Conservation (phyloP, 2,113 vertebrate species). For the Rhadina sibilatrix region DNA sequence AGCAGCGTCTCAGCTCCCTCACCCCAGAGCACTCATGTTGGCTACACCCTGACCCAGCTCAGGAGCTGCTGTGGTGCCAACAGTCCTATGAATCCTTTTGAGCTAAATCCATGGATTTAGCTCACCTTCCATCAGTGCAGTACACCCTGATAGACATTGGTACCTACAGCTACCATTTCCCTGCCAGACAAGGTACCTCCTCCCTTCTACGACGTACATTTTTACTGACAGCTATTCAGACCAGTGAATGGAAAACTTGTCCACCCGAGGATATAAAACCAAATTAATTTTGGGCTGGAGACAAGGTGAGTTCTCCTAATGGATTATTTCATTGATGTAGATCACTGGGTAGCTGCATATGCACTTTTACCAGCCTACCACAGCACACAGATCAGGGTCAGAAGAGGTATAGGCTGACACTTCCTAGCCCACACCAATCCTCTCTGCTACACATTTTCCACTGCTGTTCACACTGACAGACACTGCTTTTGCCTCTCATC, state of each 20-base stretch:
- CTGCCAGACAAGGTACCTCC: background rate
- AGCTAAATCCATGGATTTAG: fast-evolving
- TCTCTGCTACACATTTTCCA: background rate
- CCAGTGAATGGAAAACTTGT: background rate
- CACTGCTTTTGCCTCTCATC: background rate
- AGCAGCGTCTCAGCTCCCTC: background rate
- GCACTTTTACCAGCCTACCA: background rate
- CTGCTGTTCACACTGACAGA: background rate
- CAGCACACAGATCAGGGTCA: background rate
- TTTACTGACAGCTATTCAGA: background rate
- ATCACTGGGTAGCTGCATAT: background rate
- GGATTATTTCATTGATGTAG: background rate
- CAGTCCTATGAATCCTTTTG: background rate
- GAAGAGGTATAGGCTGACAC: background rate
- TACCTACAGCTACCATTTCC: background rate
- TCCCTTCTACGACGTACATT: background rate
- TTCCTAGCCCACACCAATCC: background rate
- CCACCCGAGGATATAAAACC: background rate
- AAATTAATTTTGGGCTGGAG: background rate
- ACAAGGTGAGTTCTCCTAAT: background rate
- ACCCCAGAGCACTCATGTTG: background rate
- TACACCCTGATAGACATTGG: fast-evolving
- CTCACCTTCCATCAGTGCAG: background rate
- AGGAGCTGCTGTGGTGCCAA: background rate
- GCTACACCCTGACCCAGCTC: background rate